phyloP scores from a whole-genome alignment of 2,888 invertebrate genomes.

The Dugesia japonica region DNA sequence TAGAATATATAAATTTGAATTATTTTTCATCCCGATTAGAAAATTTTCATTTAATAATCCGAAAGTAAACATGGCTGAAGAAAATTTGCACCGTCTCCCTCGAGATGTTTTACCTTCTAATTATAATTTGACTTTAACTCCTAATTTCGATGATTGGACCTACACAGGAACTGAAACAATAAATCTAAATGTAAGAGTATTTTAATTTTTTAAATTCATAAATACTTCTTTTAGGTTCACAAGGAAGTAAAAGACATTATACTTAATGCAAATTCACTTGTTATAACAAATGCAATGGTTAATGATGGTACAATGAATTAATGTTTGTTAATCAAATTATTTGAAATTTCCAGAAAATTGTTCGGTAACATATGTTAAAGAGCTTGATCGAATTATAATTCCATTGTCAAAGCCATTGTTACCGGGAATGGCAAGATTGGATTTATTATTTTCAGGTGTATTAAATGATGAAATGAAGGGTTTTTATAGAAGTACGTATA shows the following conservation, averaged over 20 bases:
- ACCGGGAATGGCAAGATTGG: neutral
- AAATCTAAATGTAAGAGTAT: neutral
- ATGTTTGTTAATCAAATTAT: too few species aligned
- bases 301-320: neutral
- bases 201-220: too few species aligned
- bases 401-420: neutral
- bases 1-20: too few species aligned
- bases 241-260: neutral
- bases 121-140: neutral
- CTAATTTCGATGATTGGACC: neutral
- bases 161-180: neutral
- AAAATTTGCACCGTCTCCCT: neutral
- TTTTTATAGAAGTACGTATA: conserved; percentile 76
- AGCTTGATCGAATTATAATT: neutral
- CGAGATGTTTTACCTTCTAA: neutral
- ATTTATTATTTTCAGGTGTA: conserved; percentile 62
- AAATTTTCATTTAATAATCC: too few species aligned
- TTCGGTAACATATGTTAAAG: neutral
- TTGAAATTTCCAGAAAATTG: neutral
- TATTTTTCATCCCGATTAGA: too few species aligned
- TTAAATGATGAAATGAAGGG: conserved; percentile 83
- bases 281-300: conserved; percentile 3
- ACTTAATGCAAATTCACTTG: neutral
- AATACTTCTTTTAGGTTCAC: neutral
- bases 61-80: too few species aligned